Evolutionary conservation across 2,113 vertebrate species (phyloP).

Genomic region (Penelope pileata): DNA sequence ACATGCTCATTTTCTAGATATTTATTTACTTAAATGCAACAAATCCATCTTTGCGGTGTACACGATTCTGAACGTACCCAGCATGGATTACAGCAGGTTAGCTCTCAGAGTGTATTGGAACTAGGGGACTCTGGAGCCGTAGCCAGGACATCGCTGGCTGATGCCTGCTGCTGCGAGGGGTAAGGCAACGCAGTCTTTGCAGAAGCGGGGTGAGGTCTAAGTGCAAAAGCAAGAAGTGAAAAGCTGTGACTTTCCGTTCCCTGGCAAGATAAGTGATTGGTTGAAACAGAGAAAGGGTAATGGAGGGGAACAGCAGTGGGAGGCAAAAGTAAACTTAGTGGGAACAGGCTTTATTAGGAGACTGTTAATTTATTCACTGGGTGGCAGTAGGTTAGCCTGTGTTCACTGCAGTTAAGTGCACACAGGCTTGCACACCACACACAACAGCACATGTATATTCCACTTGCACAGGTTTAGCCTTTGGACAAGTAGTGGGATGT

Average conservation of each 20-base stretch:
- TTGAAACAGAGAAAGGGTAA: neutral
- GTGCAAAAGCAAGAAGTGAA: neutral
- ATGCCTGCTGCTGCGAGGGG: neutral
- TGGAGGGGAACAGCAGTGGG: neutral
- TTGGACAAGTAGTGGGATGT: neutral
- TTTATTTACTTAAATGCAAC: constrained; percentile 1
- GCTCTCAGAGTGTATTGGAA: neutral
- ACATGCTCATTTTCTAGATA: neutral
- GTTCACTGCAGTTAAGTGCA: neutral
- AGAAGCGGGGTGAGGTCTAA: neutral
- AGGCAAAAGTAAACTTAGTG: neutral
- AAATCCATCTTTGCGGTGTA: neutral
- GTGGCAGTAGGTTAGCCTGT: neutral
- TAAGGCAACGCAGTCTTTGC: neutral
- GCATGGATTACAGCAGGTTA: neutral
- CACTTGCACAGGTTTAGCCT: neutral
- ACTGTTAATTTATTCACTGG: neutral
- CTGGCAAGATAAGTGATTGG: neutral
- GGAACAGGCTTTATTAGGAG: neutral
- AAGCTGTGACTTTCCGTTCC: neutral
- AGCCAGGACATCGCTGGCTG: neutral
- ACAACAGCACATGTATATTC: neutral
- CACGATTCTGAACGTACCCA: neutral
- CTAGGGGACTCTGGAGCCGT: neutral
- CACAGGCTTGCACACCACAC: neutral